Evolutionary conservation across 2,113 vertebrate genomes (phyloP).

Genomic region (Scatophagus argus): DNA sequence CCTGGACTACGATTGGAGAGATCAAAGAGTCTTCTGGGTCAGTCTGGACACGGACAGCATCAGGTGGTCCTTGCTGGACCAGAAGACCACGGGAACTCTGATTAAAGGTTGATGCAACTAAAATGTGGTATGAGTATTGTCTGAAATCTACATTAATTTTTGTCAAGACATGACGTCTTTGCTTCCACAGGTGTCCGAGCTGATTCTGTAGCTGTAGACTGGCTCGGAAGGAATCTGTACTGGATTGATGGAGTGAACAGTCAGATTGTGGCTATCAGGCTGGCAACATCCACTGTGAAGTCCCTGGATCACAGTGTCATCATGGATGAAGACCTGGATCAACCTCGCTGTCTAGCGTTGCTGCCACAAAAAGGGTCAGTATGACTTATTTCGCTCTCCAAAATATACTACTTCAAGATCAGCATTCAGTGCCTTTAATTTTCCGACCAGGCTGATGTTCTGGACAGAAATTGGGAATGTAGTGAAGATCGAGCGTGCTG

Average conservation of each 20-base stretch:
- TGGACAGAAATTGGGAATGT: slow-evolving; percentile 90
- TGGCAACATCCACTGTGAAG: slow-evolving; percentile 74
- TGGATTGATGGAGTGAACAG: slow-evolving; percentile 88
- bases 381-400: not conserved
- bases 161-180: not conserved
- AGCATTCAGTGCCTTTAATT: not conserved
- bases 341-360: slow-evolving; percentile 87
- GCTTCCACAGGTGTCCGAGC: slow-evolving; percentile 84
- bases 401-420: not conserved
- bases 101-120: slow-evolving; percentile 84
- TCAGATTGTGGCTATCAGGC: slow-evolving; percentile 85
- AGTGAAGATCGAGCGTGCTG: slow-evolving; percentile 87
- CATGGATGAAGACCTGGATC: slow-evolving; percentile 87
- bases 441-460: slow-evolving; percentile 88
- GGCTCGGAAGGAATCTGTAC: slow-evolving; percentile 93
- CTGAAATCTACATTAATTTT: not conserved
- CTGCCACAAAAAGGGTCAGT: slow-evolving; percentile 89
- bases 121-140: not conserved
- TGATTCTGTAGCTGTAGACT: slow-evolving; percentile 91
- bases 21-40: slow-evolving; percentile 90
- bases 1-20: slow-evolving; percentile 90
- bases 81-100: slow-evolving; percentile 85
- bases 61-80: slow-evolving; percentile 87
- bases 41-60: slow-evolving; percentile 86
- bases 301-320: slow-evolving; percentile 82